Evolutionary conservation across 53 echinoderm and acorn worm species (phyloP), one percentile per base, ranked within the genome.

Genomic region (Hippasteria phrygiana): DNA sequence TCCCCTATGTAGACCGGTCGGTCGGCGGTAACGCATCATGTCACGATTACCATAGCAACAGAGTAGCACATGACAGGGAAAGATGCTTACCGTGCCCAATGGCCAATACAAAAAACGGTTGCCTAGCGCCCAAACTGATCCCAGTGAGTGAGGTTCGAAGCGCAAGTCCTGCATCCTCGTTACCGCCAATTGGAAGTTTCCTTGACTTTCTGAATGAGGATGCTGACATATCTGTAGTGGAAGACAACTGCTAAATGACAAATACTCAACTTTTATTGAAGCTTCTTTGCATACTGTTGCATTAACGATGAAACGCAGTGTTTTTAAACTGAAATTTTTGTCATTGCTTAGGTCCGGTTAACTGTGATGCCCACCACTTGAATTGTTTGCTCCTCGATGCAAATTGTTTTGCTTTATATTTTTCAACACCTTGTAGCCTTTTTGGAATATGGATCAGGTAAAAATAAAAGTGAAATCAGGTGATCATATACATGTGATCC

Each of bases 171-270:
- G 88, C 91, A 39, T 93, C 93, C 13, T 74, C 93, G 1, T 78
- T 95, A 5, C 98, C 98, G 0, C 95, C 95, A 1, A 97, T 95
- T 20, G 92, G 92, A 42, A 98, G 95, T 74, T 95, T 95, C 42
- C 90, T 95, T 3, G 95, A 92, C 35, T 97, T 97, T 38, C 91
- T 98, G 11, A 95, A 95, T 64, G 95, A 95, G 66, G 95, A 95
- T 62, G 70, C 88, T 16, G 75, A 47, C 18, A 50, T 50, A 27
- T 47, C 90, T 17, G n/a, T 74, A 11, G 53, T 62, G 0, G 71
- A 55, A 42, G 89, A 71, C 28, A 26, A 18, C 54, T 89, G 75
- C 40, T 89, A 40, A 80, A 48, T 5, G 71, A 18, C 14, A 59
- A 7, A 41, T 16, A 37, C 41, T 2, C 20, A 47, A 29, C 56